Base-by-base conservation (phyloP, 2,888 invertebrate species). In the Mechanitis messenoides region DNA sequence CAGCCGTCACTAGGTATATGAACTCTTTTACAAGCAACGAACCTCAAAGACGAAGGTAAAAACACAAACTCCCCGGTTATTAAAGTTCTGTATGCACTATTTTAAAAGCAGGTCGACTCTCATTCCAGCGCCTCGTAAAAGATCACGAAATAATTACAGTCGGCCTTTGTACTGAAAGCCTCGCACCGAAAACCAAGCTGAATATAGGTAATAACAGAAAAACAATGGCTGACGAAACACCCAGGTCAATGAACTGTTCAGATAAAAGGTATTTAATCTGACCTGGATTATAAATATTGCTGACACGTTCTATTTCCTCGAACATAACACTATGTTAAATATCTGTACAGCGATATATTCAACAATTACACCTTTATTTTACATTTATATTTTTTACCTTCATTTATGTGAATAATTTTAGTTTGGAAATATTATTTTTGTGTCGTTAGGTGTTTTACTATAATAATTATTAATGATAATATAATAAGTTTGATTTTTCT, bases 211-310 rank as follows among this genome's bases (percentile, higher is more conserved):
- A 75, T 74, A 71, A 71, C 74, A 71, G 72, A 72, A 67, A 70
- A 76, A 83, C 82, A 84, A 79, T 79, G 76, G 74, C 71, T 84
- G 81, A 78, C 78, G 74, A 80, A 83, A 81, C 72, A 69, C 60
- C 70, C 73, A 72, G 83, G 80, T 84, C 83, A 80, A 75, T 73
- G 83, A 69, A 79, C 84, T 69, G 57, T 57, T 55, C 69, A 71
- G 61, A 66, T 61, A 58, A 59, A 47, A 54, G 42, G 56, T 61
- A 59, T 61, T 61, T 53, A 35, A 54, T 53, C 58, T 58, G 59
- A 54, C 61, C 61, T 60, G 58, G 47, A 61, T 62, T 45, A 47
- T 50, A 20, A 45, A 35, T 57, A 47, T 38, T 57, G 58, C 53
- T 53, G 47, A 59, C 47, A 5, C 35, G 53, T 59, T 53, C 38